phyloP scores from a whole-genome alignment of 2,797 vertebrate species.

The Champsocephalus esox region DNA sequence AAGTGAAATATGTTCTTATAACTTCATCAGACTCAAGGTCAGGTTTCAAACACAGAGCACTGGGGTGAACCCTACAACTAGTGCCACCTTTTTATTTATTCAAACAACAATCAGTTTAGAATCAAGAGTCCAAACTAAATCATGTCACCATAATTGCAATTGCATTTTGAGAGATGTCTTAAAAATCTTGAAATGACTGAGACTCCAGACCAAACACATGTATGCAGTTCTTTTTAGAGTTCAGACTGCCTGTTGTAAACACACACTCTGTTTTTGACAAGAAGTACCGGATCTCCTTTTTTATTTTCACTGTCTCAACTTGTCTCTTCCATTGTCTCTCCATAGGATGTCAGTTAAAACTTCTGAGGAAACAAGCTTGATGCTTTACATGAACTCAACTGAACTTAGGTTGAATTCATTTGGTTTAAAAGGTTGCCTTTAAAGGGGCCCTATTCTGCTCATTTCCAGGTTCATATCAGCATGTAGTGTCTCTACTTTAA shows the following conservation, averaged over 20 bases:
- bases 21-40: too few species aligned
- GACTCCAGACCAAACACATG: not conserved
- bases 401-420: too few species aligned
- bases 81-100: not conserved
- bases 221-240: not conserved
- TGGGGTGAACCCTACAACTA: too few species aligned
- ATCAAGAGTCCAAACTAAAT: not conserved
- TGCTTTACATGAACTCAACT: too few species aligned
- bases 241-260: not conserved
- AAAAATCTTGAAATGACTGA: not conserved
- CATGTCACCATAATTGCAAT: not conserved
- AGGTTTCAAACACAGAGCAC: too few species aligned
- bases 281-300: too few species aligned
- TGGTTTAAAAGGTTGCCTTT: too few species aligned
- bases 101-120: not conserved
- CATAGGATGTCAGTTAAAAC: not conserved
- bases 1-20: too few species aligned
- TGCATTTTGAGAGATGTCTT: not conserved
- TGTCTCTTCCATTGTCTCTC: not conserved
- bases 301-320: constrained; percentile 4
- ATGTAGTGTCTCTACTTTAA: too few species aligned
- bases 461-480: too few species aligned
- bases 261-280: not conserved
- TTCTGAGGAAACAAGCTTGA: not conserved
- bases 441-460: too few species aligned